Evolutionary conservation across 2,797 vertebrate genomes (phyloP), one percentile per base, ranked within the genome.

Genomic region (Natrix natrix): DNA sequence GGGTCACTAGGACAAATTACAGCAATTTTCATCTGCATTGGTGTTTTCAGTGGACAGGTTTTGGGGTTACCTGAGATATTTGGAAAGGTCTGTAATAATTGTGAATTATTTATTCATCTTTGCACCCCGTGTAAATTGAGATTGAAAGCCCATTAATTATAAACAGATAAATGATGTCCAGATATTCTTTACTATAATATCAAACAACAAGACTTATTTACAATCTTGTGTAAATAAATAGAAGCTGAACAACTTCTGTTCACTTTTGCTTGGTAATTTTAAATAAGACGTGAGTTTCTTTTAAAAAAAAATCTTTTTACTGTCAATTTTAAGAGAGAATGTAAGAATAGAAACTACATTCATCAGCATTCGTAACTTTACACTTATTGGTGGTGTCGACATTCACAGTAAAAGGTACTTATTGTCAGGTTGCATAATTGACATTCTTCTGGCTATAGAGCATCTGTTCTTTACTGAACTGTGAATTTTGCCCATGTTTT

Each of bases 1-100:
- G 99, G 99, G 55, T 98, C 97, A 1, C 96, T 99, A 90, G 99
- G 99, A 54, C 99, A 99, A 96, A 98, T 99, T 96, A 99, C 99
- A 37, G 97, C 99, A 1, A 98, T 99, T 96, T 98, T 99, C 96
- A 99, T 99, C 97, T 99, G 99, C 93, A 87, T 98, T 1, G 99
- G 99, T 0, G 99, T 99, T 83, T 99, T 99, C 91, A 93, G 90
- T 1, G 99, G 99, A 61, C 99, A 99, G 96, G 97, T 99, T 94
- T 96, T 99, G 94, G 99, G 99, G 0, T 97, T 99, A 61, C 99
- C 99, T 0, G 98, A 99, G 97, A 98, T 99, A 94, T 98, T 99
- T 93, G 99, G 99, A 55, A 98, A 98, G 97, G 99, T 99, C 94
- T 97, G 98, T 97, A 93, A 26, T 90, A 37, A 37, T 90, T 91